These are phyloP conservation scores for Corythornis leucogaster DNA, from an alignment of 2,797 vertebrate genomes.

Conservation along the genomic window DNA sequence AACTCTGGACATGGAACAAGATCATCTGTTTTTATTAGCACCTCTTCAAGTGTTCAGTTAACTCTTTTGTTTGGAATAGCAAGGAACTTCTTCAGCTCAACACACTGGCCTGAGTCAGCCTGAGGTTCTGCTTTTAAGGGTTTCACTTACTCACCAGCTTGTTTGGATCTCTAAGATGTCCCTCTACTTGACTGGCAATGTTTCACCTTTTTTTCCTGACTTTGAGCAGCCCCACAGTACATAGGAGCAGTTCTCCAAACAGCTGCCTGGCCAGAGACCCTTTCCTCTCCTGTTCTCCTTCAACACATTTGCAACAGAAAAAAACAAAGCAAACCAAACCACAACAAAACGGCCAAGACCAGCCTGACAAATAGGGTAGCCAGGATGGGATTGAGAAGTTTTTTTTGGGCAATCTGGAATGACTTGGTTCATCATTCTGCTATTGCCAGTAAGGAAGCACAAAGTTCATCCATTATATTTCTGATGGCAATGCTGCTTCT, in stretches of 20 bases:
- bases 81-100: background rate
- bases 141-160: background rate
- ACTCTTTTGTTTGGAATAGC: background rate
- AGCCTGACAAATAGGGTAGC: background rate
- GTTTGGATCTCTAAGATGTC: background rate
- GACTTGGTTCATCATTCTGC: background rate
- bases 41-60: background rate
- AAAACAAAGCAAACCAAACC: too few relatives aligned
- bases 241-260: rapidly evolving
- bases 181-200: background rate
- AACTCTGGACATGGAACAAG: background rate
- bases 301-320: background rate
- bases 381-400: background rate
- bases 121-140: background rate
- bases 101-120: background rate
- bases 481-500: background rate
- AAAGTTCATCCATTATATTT: rapidly evolving
- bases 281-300: background rate
- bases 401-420: background rate
- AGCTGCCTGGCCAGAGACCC: background rate
- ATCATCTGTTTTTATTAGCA: slow-evolving; percentile 1
- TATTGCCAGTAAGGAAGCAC: background rate
- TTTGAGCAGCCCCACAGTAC: background rate
- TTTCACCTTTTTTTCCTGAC: background rate
- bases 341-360: background rate